Base-by-base conservation (phyloP, 2,797 vertebrate genomes). In the Alosa sapidissima region DNA sequence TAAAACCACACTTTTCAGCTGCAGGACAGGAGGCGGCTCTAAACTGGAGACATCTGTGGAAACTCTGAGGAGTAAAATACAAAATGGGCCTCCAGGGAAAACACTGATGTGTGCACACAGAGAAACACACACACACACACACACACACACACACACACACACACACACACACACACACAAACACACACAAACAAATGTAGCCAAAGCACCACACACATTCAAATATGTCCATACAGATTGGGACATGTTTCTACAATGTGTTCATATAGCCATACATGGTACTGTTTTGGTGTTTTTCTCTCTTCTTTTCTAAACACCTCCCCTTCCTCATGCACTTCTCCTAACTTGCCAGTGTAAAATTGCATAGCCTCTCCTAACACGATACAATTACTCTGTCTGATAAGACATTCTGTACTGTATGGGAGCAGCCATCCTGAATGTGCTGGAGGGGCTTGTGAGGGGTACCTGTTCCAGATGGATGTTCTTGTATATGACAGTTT, bases 401-500 rank as follows among this genome's bases (percentile, higher is more conserved):
- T 47, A 52, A 60, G 36, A 55, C 82, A 81, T 41, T 1, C 41
- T 41, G 28, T 45, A 51, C 14, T 54, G 14, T 81, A 45, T 85
- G 16, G 14, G 21, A 78, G 47, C 68, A 75, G 68, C 68, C 68
- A 75, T 19, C 33, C 68, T 83, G 47, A 11, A 36, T 75, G 82
- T 60, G 24, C 16, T 19, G 5, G 49, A 47, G 33, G 28, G 68
- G 6, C 19, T 28, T 19, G 19, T 36, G 54, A 58, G 41, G 41
- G 6, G 49, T 93, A 99, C 98, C 98, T 99, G 98, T 90, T 99
- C 98, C 84, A 96, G 89, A 89, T 98, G 98, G 91, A 99, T 98
- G 91, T 97, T 99, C 95, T 99, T 99, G 93, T 99, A 99, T 94
- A 99, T 99, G 87, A 99, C 98, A 0, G 98, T 99, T 95, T 99